Evolutionary conservation across 1,140 invertebrate genomes (phyloP).

Genomic region (Calycopis cecrops): DNA sequence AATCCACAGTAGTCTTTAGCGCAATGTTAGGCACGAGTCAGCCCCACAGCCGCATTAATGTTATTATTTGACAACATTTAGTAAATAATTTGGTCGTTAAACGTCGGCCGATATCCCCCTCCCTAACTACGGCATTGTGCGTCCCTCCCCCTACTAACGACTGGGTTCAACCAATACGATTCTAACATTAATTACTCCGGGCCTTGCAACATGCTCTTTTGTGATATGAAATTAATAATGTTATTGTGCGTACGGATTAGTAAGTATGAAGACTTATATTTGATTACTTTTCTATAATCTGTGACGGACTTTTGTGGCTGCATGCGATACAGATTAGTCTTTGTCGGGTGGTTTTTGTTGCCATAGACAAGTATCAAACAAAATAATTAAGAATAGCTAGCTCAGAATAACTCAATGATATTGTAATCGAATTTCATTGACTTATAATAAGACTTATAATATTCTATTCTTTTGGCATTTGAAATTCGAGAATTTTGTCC

Average conservation of each 20-base stretch:
- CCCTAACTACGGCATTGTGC: constrained; percentile 68
- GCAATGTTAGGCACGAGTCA: constrained; percentile 21
- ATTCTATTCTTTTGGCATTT: too few species aligned
- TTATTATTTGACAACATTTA: constrained; percentile 74
- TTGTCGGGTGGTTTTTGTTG: too few species aligned
- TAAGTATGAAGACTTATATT: constrained; percentile 48
- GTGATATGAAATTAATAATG: constrained; percentile 67
- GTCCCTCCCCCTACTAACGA: constrained; percentile 37
- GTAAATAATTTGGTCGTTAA: constrained; percentile 74
- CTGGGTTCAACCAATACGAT: constrained; percentile 49
- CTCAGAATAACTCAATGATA: too few species aligned
- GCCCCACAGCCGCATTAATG: constrained; percentile 53
- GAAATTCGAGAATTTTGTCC: too few species aligned
- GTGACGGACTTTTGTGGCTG: constrained; percentile 29
- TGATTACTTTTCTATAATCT: constrained; percentile 60
- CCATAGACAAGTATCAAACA: too few species aligned
- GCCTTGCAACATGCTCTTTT: constrained; percentile 59
- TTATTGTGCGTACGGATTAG: constrained; percentile 50
- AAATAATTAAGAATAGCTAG: too few species aligned
- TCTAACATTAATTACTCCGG: constrained; percentile 60
- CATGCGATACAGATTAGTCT: neutral
- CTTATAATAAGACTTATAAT: too few species aligned
- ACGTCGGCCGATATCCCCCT: constrained; percentile 53
- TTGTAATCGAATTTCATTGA: too few species aligned
- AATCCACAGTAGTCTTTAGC: constrained; percentile 28